These are phyloP conservation scores for Asteroscopus sphinx DNA, from an alignment of 2,888 invertebrate species.

Conservation along the genomic window DNA sequence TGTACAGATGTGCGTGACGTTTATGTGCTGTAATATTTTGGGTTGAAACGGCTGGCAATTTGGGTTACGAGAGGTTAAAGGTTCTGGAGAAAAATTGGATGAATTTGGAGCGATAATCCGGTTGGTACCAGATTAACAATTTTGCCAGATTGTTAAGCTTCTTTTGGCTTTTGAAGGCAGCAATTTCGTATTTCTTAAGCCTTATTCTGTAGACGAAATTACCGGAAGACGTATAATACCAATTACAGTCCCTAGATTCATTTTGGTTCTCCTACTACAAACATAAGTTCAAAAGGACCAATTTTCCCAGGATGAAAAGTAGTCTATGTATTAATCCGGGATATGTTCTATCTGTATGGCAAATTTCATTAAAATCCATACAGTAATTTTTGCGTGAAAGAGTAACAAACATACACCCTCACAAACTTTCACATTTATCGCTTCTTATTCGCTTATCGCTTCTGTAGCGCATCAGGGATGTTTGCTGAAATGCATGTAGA, in stretches of 20 bases:
- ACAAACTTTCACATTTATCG: too few relatives aligned
- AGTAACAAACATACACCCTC: too few relatives aligned
- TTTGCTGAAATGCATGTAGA: too few relatives aligned
- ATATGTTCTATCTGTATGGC: too few relatives aligned
- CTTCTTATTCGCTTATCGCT: too few relatives aligned
- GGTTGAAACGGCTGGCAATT: slow-evolving; percentile 17
- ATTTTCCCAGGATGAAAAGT: too few relatives aligned
- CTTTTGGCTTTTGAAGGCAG: not conserved
- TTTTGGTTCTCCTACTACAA: not conserved
- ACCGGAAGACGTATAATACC: not conserved
- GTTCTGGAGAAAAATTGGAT: slow-evolving; percentile 22
- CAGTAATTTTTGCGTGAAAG: too few relatives aligned
- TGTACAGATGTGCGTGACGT: slow-evolving; percentile 42
- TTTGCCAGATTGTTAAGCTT: slow-evolving; percentile 16
- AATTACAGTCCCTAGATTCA: not conserved
- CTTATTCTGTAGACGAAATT: not conserved
- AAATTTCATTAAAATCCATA: too few relatives aligned
- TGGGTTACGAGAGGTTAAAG: slow-evolving; percentile 27
- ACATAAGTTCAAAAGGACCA: not conserved
- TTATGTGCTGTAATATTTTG: slow-evolving; percentile 31
- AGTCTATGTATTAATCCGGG: too few relatives aligned
- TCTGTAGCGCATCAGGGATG: too few relatives aligned
- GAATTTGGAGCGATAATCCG: slow-evolving; percentile 32
- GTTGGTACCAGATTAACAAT: slow-evolving; percentile 20
- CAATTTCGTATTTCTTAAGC: not conserved